Base-by-base conservation (phyloP, 2,797 vertebrate species). In the Microctenopoma stevenorrisi region DNA sequence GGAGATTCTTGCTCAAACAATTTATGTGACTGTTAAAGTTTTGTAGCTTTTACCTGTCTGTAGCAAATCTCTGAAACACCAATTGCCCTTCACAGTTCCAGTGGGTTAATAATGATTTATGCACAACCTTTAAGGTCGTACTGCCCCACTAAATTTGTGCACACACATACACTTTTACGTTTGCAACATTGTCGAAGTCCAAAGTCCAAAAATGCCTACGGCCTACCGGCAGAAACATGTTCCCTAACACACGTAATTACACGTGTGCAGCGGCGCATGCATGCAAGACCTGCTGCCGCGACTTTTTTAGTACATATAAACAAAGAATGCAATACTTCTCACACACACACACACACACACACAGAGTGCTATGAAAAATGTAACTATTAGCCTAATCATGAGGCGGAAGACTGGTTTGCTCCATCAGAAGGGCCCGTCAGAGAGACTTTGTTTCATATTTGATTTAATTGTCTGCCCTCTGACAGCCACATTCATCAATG, bases 401-500 rank as follows among this genome's bases (percentile, higher is more conserved):
- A 96, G 94, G 94, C 93, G 94, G 95, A 94, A 95, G 96, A 96
- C 94, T 95, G 95, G 94, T 93, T 96, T 96, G 94, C 95, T 96
- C 94, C 95, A 96, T 97, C 96, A 96, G 95, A 96, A 95, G 93
- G 93, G 95, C 92, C 96, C 94, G 95, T 98, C 97, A 97, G 91
- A 96, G 96, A 89, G 96, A 98, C 97, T 98, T 98, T 97, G 96
- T 96, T 98, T 98, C 97, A 97, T 97, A 96, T 98, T 98, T 99
- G 97, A 98, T 98, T 98, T 97, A 97, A 98, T 98, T 98, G 96
- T 98, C 96, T 98, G 94, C 94, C 93, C 94, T 94, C 94, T 98
- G 96, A 98, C 96, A 98, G 96, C 95, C 95, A 97, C 97, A 99
- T 99, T 98, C 96, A 98, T 99, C 98, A 99, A 95, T 96, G 96